Conservation (phyloP, 1,140 invertebrate genomes). For the Oreohelix idahoensis region DNA sequence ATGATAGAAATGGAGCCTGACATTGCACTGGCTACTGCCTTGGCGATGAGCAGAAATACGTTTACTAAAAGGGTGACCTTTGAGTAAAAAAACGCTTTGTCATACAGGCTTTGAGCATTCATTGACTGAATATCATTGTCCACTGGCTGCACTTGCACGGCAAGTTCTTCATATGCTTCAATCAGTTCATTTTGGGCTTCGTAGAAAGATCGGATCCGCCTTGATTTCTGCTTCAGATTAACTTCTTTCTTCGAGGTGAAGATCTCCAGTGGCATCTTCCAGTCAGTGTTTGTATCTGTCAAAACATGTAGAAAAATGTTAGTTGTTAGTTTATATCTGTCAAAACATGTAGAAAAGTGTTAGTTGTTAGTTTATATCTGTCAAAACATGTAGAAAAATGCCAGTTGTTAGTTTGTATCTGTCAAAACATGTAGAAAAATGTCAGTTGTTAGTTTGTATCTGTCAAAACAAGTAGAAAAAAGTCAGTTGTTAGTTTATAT, state of each 20-base stretch:
- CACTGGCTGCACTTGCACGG: slow-evolving; percentile 40
- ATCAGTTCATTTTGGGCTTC: slow-evolving; percentile 71
- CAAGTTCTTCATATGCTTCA: slow-evolving; percentile 62
- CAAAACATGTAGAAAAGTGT: no score
- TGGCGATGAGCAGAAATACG: slow-evolving; percentile 68
- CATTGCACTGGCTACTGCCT: slow-evolving; percentile 71
- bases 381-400: no score
- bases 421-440: no score
- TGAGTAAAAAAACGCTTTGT: slow-evolving; percentile 42
- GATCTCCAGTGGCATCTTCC: slow-evolving; percentile 47
- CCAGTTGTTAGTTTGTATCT: no score
- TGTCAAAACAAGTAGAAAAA: no score
- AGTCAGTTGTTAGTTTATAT: no score
- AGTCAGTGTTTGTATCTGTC: background rate
- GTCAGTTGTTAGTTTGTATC: no score
- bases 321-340: no score
- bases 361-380: no score
- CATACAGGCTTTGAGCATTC: slow-evolving; percentile 7
- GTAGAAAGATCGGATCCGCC: slow-evolving; percentile 61
- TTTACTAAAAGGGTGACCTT: slow-evolving; percentile 58
- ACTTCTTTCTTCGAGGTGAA: slow-evolving; percentile 49
- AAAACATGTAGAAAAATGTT: no score
- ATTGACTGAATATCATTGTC: slow-evolving; percentile 43
- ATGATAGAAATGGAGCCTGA: slow-evolving; percentile 75
- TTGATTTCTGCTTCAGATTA: background rate